These are phyloP conservation scores for Magallana angulata DNA, from an alignment of 1,140 invertebrate genomes.

Conservation along the genomic window DNA sequence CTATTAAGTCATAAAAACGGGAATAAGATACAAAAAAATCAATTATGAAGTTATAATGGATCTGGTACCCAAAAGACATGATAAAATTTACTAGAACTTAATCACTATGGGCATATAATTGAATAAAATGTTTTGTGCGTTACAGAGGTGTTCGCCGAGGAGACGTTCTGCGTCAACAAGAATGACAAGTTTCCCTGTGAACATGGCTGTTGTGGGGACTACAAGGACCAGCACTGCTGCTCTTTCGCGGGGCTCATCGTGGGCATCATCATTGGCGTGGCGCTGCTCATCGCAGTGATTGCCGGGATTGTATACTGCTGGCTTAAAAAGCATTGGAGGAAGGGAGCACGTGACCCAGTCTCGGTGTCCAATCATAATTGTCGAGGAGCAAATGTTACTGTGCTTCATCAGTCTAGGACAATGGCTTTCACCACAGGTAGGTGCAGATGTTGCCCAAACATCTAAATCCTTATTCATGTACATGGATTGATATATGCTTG, in stretches of 20 bases:
- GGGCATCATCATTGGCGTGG: conserved; percentile 42
- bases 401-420: conserved; percentile 39
- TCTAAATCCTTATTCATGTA: no score
- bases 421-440: conserved; percentile 34
- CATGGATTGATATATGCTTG: no score
- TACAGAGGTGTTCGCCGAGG: background rate
- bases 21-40: no score
- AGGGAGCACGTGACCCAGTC: background rate
- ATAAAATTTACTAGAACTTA: no score
- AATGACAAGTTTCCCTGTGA: conserved; percentile 42
- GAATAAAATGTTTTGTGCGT: no score
- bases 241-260: conserved; percentile 46
- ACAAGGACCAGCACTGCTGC: conserved; percentile 46
- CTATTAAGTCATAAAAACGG: no score
- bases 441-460: no score
- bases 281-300: conserved; percentile 43
- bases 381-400: conserved; percentile 33
- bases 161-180: background rate
- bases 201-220: conserved; percentile 48
- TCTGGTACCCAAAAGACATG: no score
- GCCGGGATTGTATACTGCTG: conserved; percentile 49
- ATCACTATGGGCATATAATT: no score
- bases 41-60: no score
- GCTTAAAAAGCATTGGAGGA: conserved; percentile 38
- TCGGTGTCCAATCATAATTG: conserved; percentile 14